Evolutionary conservation across 1,140 invertebrate species (phyloP).

Genomic region (Liolophura sinensis): DNA sequence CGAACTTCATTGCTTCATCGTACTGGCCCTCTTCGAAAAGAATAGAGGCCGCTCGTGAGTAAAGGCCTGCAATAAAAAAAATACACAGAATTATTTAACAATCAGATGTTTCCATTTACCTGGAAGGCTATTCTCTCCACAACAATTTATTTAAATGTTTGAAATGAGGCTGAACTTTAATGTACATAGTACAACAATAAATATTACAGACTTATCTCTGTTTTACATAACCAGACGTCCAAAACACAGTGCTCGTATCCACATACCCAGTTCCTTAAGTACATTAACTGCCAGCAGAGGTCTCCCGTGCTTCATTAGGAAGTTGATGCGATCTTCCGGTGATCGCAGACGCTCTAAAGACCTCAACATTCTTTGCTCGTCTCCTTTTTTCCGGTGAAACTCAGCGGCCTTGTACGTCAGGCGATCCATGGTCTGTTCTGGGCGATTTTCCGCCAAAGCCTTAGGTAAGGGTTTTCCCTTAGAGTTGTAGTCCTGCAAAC

Average conservation of each 20-base stretch:
- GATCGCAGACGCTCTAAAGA: slow-evolving; percentile 30
- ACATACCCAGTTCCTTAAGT: slow-evolving; percentile 27
- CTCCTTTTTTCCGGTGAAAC: slow-evolving; percentile 23
- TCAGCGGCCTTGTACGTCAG: slow-evolving; percentile 31
- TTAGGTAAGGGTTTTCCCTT: background rate
- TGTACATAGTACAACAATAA: background rate
- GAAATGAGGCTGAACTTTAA: too few species aligned
- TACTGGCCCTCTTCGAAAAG: background rate
- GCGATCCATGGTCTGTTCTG: slow-evolving; percentile 1
- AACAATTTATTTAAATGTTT: too few species aligned
- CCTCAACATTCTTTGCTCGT: slow-evolving; percentile 28
- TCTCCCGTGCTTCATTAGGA: slow-evolving; percentile 32
- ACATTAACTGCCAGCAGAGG: slow-evolving; percentile 28
- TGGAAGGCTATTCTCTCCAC: too few species aligned
- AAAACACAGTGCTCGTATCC: background rate
- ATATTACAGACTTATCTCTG: background rate
- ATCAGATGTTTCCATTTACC: background rate
- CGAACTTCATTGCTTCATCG: background rate
- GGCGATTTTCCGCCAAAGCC: background rate
- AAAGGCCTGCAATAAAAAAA: background rate
- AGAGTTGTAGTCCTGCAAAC: background rate
- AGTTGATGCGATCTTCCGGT: slow-evolving; percentile 31
- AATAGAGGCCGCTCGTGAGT: background rate
- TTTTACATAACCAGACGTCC: background rate
- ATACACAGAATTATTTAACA: background rate